These are phyloP conservation scores for Erythrolamprus reginae DNA, from an alignment of 2,113 vertebrate species.

Conservation along the genomic window DNA sequence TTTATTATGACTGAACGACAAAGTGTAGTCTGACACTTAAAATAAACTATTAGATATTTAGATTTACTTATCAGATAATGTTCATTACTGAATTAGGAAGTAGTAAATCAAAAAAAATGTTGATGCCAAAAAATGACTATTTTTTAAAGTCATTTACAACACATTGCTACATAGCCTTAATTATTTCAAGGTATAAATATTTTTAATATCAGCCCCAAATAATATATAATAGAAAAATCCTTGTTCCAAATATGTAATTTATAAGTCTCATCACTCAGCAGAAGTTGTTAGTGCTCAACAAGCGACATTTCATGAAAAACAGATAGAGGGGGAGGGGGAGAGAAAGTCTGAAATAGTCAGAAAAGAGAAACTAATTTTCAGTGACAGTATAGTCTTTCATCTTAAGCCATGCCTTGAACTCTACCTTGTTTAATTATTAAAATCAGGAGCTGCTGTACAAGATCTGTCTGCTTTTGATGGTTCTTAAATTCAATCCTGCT, in stretches of 20 bases:
- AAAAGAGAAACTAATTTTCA: constrained; percentile 76
- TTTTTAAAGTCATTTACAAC: background rate
- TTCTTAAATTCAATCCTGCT: constrained; percentile 81
- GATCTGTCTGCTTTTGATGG: constrained; percentile 78
- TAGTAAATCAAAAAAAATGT: background rate
- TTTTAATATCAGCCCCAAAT: constrained; percentile 8
- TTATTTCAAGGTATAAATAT: background rate
- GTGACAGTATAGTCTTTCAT: constrained; percentile 82
- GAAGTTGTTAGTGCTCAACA: constrained; percentile 25
- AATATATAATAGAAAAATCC: background rate
- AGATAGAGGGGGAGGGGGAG: constrained; percentile 6
- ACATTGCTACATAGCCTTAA: background rate
- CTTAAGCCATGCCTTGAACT: constrained; percentile 77
- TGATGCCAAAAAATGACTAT: background rate
- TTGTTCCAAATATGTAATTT: background rate
- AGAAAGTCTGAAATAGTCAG: constrained; percentile 61
- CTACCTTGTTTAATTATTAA: constrained; percentile 87
- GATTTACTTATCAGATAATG: background rate
- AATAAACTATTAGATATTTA: background rate
- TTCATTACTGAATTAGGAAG: background rate
- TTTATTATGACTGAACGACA: background rate
- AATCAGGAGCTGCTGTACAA: constrained; percentile 72
- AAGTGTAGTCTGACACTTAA: background rate
- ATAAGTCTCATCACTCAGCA: constrained; percentile 2
- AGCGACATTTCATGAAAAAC: constrained; percentile 51